Evolutionary conservation across 2,888 invertebrate genomes (phyloP).

Genomic region (Miltochrista miniata): DNA sequence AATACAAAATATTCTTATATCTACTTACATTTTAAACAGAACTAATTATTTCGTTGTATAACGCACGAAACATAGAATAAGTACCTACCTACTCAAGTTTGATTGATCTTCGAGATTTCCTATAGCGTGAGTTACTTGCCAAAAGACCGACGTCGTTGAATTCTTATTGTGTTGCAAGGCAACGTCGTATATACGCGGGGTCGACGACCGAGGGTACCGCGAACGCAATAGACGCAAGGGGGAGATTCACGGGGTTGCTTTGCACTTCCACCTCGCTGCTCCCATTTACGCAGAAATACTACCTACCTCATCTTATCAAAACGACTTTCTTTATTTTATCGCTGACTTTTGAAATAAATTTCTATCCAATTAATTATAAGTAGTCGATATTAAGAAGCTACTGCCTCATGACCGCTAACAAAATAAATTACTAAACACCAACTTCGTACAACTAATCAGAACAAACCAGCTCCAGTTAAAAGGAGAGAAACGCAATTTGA

Average conservation of each 20-base stretch:
- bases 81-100: slow-evolving; percentile 16
- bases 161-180: slow-evolving; percentile 42
- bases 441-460: slow-evolving; percentile 61
- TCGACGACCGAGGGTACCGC: slow-evolving; percentile 62
- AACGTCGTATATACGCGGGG: slow-evolving; percentile 58
- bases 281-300: slow-evolving; percentile 80
- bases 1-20: no score
- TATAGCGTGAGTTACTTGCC: slow-evolving; percentile 32
- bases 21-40: no score
- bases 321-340: slow-evolving; percentile 52
- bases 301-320: slow-evolving; percentile 62
- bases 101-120: slow-evolving; percentile 52
- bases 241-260: slow-evolving; percentile 67
- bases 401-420: slow-evolving; percentile 25
- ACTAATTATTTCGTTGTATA: no score
- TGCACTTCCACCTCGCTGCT: slow-evolving; percentile 79
- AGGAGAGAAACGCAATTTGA: slow-evolving; percentile 74
- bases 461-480: slow-evolving; percentile 61
- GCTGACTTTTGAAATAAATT: slow-evolving; percentile 1
- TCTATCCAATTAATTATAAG: neutral
- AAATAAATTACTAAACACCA: slow-evolving; percentile 37
- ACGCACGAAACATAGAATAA: no score
- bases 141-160: slow-evolving; percentile 38
- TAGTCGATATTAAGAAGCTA: neutral
- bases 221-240: slow-evolving; percentile 34